Evolutionary conservation across 2,888 invertebrate genomes (phyloP).

Genomic region (Omphaloscelis lunosa): DNA sequence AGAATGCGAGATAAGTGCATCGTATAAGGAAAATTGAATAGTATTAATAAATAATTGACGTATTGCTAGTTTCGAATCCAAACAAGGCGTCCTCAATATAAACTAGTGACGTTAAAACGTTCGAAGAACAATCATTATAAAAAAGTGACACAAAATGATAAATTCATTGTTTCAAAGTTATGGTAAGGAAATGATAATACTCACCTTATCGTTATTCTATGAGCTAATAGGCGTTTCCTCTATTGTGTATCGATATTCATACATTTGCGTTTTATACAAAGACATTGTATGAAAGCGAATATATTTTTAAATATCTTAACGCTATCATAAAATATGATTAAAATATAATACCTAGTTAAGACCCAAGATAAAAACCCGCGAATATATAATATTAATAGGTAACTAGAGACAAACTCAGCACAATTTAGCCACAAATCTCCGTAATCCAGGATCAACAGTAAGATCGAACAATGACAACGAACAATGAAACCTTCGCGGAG

Average conservation of each 20-base stretch:
- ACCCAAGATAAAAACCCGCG: constrained; percentile 5
- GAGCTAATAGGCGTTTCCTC: constrained; percentile 41
- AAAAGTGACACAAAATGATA: constrained; percentile 5
- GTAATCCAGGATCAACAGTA: constrained; percentile 50
- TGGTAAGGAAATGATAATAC: constrained; percentile 43
- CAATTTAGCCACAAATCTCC: constrained; percentile 51
- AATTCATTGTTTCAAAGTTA: constrained; percentile 12
- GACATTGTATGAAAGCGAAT: not conserved
- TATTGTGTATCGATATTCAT: constrained; percentile 16
- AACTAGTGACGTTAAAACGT: not conserved
- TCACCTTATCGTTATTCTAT: constrained; percentile 32
- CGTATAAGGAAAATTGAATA: constrained; percentile 7
- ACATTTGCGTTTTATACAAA: constrained; percentile 8
- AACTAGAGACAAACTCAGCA: constrained; percentile 16
- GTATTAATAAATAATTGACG: not conserved
- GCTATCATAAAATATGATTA: not conserved
- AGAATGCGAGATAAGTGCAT: not conserved
- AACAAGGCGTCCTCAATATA: not conserved
- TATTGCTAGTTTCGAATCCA: not conserved
- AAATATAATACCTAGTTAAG: constrained; percentile 8
- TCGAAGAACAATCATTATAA: not conserved
- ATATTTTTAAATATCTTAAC: not conserved
- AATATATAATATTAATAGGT: constrained; percentile 28
- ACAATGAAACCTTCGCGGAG: constrained; percentile 50
- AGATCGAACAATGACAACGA: constrained; percentile 46